These are phyloP conservation scores for Proterorhinus semilunaris DNA, from an alignment of 2,113 vertebrate species.

Conservation along the genomic window DNA sequence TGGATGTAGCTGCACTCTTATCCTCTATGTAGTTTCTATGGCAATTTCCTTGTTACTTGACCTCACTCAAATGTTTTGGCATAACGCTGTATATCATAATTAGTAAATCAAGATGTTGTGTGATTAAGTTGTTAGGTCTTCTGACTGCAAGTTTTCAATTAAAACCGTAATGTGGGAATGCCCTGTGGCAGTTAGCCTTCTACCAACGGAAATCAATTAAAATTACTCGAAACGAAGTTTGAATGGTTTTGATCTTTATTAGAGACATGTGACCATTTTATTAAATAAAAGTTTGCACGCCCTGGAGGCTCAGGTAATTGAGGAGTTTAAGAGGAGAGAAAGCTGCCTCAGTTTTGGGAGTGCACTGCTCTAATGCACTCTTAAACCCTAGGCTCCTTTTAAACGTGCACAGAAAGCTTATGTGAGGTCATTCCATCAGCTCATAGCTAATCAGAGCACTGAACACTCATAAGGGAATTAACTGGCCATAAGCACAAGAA, in stretches of 20 bases:
- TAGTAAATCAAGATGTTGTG: background rate
- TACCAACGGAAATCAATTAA: background rate
- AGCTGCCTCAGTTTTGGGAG: constrained; percentile 25
- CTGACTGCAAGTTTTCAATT: background rate
- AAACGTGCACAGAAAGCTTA: constrained; percentile 22
- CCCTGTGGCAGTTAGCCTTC: background rate
- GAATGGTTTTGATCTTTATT: no score
- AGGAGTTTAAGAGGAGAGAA: constrained; percentile 59
- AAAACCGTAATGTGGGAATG: background rate
- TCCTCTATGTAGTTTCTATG: background rate
- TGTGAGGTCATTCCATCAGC: constrained; percentile 1
- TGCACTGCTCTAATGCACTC: constrained; percentile 15
- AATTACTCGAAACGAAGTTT: no score
- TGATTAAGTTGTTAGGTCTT: background rate
- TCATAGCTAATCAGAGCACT: constrained; percentile 16
- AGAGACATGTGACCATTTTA: constrained; percentile 27
- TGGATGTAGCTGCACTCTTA: background rate
- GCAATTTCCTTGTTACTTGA: background rate
- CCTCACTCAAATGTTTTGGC: background rate
- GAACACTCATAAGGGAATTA: constrained; percentile 21
- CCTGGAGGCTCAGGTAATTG: constrained; percentile 42
- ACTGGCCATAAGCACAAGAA: constrained; percentile 11
- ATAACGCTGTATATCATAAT: background rate
- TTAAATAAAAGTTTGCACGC: constrained; percentile 35
- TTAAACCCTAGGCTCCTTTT: constrained; percentile 10